Conservation (phyloP, 2,888 invertebrate species). For the Heliothis peltigera region DNA sequence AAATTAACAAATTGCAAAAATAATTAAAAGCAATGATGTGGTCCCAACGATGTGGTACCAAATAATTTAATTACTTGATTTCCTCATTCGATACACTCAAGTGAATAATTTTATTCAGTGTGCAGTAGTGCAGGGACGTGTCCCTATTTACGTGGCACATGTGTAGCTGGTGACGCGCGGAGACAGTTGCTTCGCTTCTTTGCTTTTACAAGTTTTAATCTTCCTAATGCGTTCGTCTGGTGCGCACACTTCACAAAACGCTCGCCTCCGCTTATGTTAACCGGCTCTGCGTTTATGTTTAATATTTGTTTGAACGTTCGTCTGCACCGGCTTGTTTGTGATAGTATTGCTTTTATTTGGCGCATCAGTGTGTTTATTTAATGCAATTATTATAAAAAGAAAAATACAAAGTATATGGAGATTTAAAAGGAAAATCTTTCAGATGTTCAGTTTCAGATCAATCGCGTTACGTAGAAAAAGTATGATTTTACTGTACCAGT, state of each 20-base stretch:
- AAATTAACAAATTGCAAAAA: too few relatives aligned
- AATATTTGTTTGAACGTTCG: constrained; percentile 64
- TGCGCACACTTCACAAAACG: constrained; percentile 79
- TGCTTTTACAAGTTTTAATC: constrained; percentile 88
- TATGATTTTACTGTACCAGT: too few relatives aligned
- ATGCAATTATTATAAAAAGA: background rate
- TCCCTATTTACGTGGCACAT: constrained; percentile 57
- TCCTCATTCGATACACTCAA: constrained; percentile 12
- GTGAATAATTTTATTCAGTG: constrained; percentile 26
- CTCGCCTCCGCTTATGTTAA: constrained; percentile 72
- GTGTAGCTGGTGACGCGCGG: constrained; percentile 61
- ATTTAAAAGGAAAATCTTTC: background rate
- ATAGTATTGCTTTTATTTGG: background rate
- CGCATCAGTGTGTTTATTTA: background rate
- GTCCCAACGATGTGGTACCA: background rate
- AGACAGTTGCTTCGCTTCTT: constrained; percentile 76
- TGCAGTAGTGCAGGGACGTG: constrained; percentile 23
- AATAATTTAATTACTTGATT: constrained; percentile 24
- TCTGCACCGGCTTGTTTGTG: constrained; percentile 12
- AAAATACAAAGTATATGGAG: background rate
- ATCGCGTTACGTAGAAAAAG: too few relatives aligned
- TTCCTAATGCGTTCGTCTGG: constrained; percentile 85
- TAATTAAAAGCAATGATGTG: background rate
- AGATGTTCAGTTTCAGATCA: too few relatives aligned
- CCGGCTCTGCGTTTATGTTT: constrained; percentile 70